Evolutionary conservation across 2,797 vertebrate genomes (phyloP), one percentile per base, ranked within the genome.

Genomic region (Xenopus petersii): DNA sequence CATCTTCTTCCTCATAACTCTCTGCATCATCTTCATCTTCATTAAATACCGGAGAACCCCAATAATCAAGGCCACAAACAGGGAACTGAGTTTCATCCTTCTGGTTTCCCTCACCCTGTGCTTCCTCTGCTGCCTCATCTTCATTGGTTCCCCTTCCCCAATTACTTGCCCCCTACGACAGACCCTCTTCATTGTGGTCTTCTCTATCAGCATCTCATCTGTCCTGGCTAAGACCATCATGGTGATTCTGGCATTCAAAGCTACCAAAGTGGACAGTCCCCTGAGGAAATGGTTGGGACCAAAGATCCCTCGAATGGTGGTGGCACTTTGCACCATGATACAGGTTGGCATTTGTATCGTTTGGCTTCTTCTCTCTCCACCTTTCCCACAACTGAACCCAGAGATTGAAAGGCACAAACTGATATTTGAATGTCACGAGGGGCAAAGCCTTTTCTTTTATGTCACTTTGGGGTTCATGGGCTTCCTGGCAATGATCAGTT

Each of bases 161-260:
- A 12, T 70, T 2, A 58, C 58, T 12, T 79, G 77, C 30, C 60
- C 69, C 26, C 24, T 74, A 2, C 26, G 77, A 9, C 70, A 81
- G 48, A 70, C 58, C 1, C n/a, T 64, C 13, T 79, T 71, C 26
- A 64, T 71, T 26, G 42, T 70, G 8, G 67, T 60, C 5, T 78
- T 80, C 64, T 75, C 64, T 16, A 68, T 75, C 42, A 54, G 67
- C 26, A 60, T 80, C 69, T 81, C 49, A 24, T 81, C 65, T 0
- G 26, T 84, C n/a, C 65, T 84, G 62, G 81, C 83, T 42, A 81
- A 81, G 77, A 84, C 79, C 9, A 64, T 83, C 21, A 81, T 73
- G 2, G 81, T 82, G 24, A 75, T 73, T 33, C 7, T 83, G 48
- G 81, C 83, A 48, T 84, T 84, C 64, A 81, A 75, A 47, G 78